Conservation (phyloP, 2,113 vertebrate species). For the Pleuronectes platessa region DNA sequence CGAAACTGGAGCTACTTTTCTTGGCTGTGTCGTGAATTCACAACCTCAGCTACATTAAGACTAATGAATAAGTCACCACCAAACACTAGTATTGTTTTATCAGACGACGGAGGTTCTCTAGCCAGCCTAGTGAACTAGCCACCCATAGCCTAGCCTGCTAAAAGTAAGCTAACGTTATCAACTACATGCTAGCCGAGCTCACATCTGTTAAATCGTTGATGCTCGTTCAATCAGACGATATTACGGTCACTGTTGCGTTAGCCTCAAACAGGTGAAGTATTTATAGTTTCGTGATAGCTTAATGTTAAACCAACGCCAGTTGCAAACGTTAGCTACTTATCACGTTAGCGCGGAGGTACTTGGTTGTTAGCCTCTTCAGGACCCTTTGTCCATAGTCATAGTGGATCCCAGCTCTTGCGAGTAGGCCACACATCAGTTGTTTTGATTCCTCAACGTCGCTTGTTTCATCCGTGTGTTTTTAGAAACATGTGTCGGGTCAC, state of each 20-base stretch:
- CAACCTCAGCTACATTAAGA: accelerated
- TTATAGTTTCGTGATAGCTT: background rate
- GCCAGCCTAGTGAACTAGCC: slow-evolving; percentile 64
- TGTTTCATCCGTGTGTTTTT: background rate
- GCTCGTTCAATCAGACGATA: background rate
- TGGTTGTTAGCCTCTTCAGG: slow-evolving; percentile 59
- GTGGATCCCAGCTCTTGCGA: slow-evolving; percentile 51
- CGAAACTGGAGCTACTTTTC: background rate
- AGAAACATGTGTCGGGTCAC: background rate
- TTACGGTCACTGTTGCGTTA: too few species aligned
- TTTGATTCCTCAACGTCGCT: slow-evolving; percentile 53
- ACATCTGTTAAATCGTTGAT: background rate
- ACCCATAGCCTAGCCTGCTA: slow-evolving; percentile 71
- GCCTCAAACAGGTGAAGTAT: background rate
- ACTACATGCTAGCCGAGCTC: slow-evolving; percentile 20
- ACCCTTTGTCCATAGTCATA: slow-evolving; percentile 80
- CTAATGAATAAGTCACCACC: background rate
- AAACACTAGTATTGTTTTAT: background rate
- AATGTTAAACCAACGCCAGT: background rate
- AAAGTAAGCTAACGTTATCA: slow-evolving; percentile 52
- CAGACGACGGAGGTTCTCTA: slow-evolving; percentile 44
- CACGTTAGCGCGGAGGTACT: slow-evolving; percentile 54
- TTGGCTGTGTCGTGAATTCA: background rate
- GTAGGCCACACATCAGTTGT: slow-evolving; percentile 74
- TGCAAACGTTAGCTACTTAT: slow-evolving; percentile 28